Base-by-base conservation (phyloP, 2,113 vertebrate species). In the Variabilichromis moorii region DNA sequence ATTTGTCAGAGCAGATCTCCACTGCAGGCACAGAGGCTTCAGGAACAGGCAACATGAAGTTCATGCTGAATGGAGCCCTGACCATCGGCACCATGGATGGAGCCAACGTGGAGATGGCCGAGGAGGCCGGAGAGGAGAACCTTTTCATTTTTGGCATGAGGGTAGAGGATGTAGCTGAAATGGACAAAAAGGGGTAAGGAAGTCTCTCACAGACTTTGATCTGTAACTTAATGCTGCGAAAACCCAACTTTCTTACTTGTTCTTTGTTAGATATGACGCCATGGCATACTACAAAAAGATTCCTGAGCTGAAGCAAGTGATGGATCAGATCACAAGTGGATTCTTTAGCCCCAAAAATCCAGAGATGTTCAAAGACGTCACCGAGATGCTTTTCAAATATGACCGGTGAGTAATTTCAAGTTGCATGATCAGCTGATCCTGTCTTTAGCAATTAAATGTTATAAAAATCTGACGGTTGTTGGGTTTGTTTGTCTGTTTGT, bases 61-160 rank as follows among this genome's bases (percentile, higher is more conserved):
- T 99, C 96, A 99, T 99, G 99, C 95, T 99, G 91, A 99, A 99
- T 1, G 98, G 99, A 1, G 98, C 99, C 0, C 97, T 99, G 92
- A 99, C 99, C 93, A 99, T 99, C 1, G 99, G 99, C 91, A 99
- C 99, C 83, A 98, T 99, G 98, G 99, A 99, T 9, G 98, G 99
- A 3, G 99, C 99, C 95, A 99, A 99, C 0, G 98, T 99, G 87
- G 99, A 99, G 92, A 99, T 99, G 99, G 99, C 98, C 0, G 98
- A 99, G 91, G 99, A 99, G 91, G 99, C 98, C 0, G 98, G 98
- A 8, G 97, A 98, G 88, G 98, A 98, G 80, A 99, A 99, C 94
- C 94, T 99, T 5, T 99, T 99, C 94, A 99, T 99, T 92, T 99
- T 99, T 0, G 98, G 99, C 94, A 99, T 99, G 99, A 97, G 97